These are phyloP conservation scores for Tetramorium parvispinum DNA, from an alignment of 1,140 invertebrate genomes.

Conservation along the genomic window DNA sequence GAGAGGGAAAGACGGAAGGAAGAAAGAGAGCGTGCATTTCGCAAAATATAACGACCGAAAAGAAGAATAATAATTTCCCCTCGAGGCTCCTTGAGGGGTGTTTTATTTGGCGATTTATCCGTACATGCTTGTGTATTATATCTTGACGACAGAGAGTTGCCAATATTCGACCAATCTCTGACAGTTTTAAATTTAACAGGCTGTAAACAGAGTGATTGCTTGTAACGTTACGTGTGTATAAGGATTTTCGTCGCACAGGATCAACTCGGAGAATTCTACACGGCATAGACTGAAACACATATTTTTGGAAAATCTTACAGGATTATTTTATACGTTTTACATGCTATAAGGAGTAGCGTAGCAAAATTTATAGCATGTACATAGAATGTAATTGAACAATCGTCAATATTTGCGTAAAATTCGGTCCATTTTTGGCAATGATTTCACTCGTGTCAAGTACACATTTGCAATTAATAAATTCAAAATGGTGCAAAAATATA, in stretches of 20 bases:
- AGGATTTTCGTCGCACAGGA: constrained; percentile 15
- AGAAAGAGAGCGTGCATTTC: background rate
- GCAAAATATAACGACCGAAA: background rate
- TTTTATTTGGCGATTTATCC: constrained; percentile 31
- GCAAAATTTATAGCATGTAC: constrained; percentile 12
- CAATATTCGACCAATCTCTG: constrained; percentile 52
- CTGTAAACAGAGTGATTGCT: background rate
- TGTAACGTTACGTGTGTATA: background rate
- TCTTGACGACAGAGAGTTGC: constrained; percentile 26
- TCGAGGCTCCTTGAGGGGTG: background rate
- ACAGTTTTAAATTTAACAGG: constrained; percentile 6
- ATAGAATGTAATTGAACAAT: constrained; percentile 22
- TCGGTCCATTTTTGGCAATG: background rate
- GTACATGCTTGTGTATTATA: constrained; percentile 22
- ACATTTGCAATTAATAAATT: background rate
- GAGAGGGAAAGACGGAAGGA: background rate
- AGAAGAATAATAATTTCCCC: background rate
- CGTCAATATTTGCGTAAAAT: background rate
- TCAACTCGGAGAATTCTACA: background rate
- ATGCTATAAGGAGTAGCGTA: constrained; percentile 14
- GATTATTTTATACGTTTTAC: constrained; percentile 40
- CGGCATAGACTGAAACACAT: constrained; percentile 22
- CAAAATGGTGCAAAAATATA: background rate
- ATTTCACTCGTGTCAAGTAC: constrained; percentile 2
- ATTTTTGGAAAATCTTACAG: constrained; percentile 61